phyloP scores from a whole-genome alignment of 2,888 invertebrate species.

The Chirona hameri region DNA sequence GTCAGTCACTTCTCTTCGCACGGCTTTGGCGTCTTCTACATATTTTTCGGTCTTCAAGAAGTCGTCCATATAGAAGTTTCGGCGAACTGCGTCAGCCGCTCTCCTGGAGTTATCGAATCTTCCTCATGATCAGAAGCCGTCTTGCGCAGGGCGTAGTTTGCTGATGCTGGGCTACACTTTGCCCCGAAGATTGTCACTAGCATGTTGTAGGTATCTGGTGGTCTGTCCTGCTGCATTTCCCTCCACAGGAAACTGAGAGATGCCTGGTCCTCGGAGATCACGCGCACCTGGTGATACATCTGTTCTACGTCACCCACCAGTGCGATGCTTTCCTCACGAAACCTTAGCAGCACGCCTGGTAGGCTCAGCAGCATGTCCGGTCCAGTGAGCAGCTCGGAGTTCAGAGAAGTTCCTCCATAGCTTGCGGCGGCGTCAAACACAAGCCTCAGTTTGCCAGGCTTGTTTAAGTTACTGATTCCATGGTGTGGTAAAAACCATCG shows the following conservation, averaged over 20 bases:
- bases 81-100: rapidly evolving
- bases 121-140: background rate
- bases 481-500: constrained; percentile 33
- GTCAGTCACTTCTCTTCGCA: background rate
- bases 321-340: background rate
- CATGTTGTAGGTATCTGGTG: background rate
- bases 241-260: background rate
- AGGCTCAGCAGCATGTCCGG: constrained; percentile 1
- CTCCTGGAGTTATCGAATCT: too few relatives aligned
- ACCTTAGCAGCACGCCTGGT: background rate
- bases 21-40: too few relatives aligned
- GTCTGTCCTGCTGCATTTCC: background rate
- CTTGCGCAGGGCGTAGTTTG: background rate
- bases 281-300: background rate
- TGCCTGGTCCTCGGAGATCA: background rate
- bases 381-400: background rate
- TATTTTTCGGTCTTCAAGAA: background rate
- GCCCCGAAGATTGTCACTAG: background rate
- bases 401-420: background rate
- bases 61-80: background rate
- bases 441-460: constrained; percentile 39
- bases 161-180: background rate
- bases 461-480: constrained; percentile 36
- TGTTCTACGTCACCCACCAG: background rate
- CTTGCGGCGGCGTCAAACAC: constrained; percentile 39